phyloP scores from a whole-genome alignment of 2,797 vertebrate species.

The Brotogeris chrysoptera region DNA sequence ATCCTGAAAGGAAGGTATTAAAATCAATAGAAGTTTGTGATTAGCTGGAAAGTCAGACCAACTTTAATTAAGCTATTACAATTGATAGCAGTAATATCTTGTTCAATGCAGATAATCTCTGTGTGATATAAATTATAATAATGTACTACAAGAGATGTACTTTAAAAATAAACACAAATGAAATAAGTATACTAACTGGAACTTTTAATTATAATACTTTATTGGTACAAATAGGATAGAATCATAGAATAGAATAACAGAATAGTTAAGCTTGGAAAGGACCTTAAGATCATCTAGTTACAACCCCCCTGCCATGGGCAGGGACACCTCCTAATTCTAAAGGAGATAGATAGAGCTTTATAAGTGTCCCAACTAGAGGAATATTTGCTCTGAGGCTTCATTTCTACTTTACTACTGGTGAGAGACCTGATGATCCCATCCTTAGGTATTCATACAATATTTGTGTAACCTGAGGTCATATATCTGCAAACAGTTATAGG shows the following conservation, averaged over 20 bases:
- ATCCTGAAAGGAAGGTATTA: neutral
- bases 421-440: neutral
- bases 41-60: neutral
- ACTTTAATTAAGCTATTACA: neutral
- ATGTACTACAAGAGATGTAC: neutral
- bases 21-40: neutral
- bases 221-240: neutral
- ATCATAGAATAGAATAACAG: no score
- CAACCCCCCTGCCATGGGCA: no score
- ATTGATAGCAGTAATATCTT: neutral
- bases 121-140: neutral
- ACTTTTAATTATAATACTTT: neutral
- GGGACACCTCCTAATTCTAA: neutral
- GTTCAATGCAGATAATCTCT: neutral
- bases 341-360: neutral
- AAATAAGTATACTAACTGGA: neutral
- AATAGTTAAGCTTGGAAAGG: no score
- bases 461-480: neutral
- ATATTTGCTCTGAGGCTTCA: neutral
- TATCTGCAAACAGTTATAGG: neutral
- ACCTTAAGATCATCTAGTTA: no score
- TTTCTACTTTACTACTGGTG: neutral
- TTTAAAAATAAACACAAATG: neutral
- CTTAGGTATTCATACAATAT: neutral
- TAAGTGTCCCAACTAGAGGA: neutral